These are phyloP conservation scores for Esox lucius DNA, from an alignment of 2,797 vertebrate species.

Conservation along the genomic window DNA sequence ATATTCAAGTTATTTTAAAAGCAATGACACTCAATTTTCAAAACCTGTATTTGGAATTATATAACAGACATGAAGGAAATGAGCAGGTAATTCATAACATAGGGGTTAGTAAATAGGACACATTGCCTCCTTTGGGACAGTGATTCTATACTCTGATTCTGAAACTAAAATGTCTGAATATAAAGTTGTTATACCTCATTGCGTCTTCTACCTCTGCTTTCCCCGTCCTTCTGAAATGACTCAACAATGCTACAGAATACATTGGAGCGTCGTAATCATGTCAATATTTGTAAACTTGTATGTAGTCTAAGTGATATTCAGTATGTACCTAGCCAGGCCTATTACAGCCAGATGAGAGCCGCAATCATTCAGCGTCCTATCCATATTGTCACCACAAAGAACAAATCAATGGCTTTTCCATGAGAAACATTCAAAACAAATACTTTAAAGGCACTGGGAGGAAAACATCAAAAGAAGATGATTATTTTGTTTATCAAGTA, in stretches of 20 bases:
- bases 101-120: too few species aligned
- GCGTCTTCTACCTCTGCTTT: not conserved
- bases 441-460: not conserved
- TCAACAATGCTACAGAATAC: not conserved
- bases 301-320: not conserved
- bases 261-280: not conserved
- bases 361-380: not conserved
- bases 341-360: constrained; percentile 3
- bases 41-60: too few species aligned
- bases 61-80: too few species aligned
- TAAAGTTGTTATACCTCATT: not conserved
- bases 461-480: not conserved
- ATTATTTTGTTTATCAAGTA: not conserved
- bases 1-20: too few species aligned
- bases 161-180: too few species aligned
- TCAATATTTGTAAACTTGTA: not conserved
- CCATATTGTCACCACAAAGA: constrained; percentile 3
- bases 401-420: constrained; percentile 6
- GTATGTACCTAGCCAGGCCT: not conserved
- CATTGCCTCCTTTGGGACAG: too few species aligned
- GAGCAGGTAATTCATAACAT: too few species aligned
- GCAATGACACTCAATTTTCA: too few species aligned
- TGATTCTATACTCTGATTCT: too few species aligned
- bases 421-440: not conserved
- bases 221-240: not conserved